phyloP scores from a whole-genome alignment of 2,888 invertebrate genomes.

The Lumbricus terrestris region DNA sequence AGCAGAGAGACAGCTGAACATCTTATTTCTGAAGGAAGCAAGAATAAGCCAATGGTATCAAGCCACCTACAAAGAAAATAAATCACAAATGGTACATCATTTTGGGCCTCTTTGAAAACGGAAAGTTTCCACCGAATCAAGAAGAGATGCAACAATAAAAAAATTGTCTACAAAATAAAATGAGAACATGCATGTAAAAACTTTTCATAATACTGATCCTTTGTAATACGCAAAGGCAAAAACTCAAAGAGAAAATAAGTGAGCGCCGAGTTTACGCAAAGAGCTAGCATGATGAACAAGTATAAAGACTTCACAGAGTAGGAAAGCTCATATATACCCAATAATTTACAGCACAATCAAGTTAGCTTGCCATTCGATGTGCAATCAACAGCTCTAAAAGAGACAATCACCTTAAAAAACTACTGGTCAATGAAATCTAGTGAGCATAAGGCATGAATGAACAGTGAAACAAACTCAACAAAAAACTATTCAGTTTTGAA shows the following conservation, averaged over 20 bases:
- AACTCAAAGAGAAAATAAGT: neutral
- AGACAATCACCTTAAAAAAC: no score
- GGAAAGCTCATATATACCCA: neutral
- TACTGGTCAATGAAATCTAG: no score
- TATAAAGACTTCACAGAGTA: neutral
- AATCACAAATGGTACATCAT: neutral
- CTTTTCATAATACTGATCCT: neutral
- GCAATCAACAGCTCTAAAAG: no score
- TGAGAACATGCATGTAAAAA: neutral
- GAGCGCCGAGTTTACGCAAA: neutral
- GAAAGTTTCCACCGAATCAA: neutral
- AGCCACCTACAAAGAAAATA: neutral
- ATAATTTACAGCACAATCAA: neutral
- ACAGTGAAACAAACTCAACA: neutral
- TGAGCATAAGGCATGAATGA: no score
- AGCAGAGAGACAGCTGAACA: slow-evolving; percentile 49
- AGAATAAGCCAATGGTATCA: slow-evolving; percentile 44
- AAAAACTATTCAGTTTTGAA: no score
- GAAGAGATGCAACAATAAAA: neutral
- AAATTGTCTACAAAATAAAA: neutral
- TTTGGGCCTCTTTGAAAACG: neutral
- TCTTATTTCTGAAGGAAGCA: slow-evolving; percentile 49
- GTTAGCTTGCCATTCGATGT: no score
- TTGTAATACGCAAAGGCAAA: neutral
- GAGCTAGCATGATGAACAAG: neutral